Evolutionary conservation across 2,113 vertebrate genomes (phyloP).

Genomic region (Rousettus leschenaultii): DNA sequence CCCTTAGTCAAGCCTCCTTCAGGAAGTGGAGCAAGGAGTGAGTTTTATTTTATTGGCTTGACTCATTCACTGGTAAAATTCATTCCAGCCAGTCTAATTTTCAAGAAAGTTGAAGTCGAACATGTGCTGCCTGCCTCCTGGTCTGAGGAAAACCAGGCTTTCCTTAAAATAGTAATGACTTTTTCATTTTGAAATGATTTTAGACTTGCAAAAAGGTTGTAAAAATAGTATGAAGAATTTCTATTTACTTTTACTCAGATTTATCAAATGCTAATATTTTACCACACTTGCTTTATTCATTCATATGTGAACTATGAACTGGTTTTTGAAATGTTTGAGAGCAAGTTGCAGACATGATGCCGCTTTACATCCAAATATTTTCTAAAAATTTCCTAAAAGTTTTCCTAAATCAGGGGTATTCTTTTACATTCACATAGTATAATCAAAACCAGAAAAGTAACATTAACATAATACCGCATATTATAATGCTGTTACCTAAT

Average conservation of each 20-base stretch:
- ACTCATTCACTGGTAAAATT: not conserved
- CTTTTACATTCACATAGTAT: not conserved
- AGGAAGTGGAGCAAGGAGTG: not conserved
- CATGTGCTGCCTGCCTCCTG: not conserved
- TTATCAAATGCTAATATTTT: not conserved
- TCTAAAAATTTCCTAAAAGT: not conserved
- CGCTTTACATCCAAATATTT: not conserved
- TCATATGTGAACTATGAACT: not conserved
- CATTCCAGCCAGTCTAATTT: not conserved
- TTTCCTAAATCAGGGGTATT: not conserved
- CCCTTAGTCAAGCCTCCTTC: not conserved
- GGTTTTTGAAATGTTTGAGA: not conserved
- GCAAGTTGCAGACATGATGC: not conserved
- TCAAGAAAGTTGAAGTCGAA: not conserved
- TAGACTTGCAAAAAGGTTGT: not conserved
- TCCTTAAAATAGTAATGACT: not conserved
- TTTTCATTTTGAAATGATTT: not conserved
- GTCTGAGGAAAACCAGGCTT: not conserved
- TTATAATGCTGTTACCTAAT: not conserved
- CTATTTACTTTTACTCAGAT: not conserved
- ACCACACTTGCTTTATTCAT: not conserved
- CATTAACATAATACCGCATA: not conserved
- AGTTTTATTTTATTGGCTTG: not conserved
- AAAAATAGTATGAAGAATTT: constrained; percentile 10
- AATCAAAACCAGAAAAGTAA: not conserved